These are phyloP conservation scores for Ammodramus savannarum DNA, from an alignment of 2,113 vertebrate species.

Conservation along the genomic window DNA sequence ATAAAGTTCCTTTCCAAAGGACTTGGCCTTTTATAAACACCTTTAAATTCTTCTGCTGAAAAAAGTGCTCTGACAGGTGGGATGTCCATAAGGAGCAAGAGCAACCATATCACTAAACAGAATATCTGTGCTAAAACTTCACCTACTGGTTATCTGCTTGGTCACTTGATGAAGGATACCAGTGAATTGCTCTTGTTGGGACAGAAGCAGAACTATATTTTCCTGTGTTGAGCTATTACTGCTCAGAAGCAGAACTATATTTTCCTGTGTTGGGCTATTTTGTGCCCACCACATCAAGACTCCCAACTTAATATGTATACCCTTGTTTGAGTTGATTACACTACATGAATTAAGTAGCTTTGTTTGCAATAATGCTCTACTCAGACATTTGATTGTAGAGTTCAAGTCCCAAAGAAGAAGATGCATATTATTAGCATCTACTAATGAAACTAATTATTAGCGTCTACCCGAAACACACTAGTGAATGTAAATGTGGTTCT, in stretches of 20 bases:
- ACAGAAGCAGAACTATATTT: neutral
- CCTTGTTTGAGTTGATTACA: neutral
- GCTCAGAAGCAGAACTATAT: neutral
- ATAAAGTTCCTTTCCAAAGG: neutral
- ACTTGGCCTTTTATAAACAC: neutral
- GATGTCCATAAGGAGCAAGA: neutral
- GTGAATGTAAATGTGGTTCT: neutral
- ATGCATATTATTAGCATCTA: neutral
- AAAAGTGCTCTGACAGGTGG: neutral
- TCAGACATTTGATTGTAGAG: neutral
- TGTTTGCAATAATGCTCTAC: neutral
- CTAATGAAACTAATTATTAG: conserved; percentile 2
- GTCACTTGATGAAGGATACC: neutral
- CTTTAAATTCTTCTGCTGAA: neutral
- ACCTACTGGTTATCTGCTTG: neutral
- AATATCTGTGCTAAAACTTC: neutral
- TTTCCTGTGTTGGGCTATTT: neutral
- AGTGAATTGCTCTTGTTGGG: neutral
- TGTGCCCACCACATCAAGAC: neutral
- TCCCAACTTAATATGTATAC: neutral
- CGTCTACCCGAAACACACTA: neutral
- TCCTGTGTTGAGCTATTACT: neutral
- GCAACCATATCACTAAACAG: neutral
- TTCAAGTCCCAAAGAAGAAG: neutral
- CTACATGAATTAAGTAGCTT: neutral